phyloP scores from a whole-genome alignment of 2,113 vertebrate species.

The Rhadina sibilatrix region DNA sequence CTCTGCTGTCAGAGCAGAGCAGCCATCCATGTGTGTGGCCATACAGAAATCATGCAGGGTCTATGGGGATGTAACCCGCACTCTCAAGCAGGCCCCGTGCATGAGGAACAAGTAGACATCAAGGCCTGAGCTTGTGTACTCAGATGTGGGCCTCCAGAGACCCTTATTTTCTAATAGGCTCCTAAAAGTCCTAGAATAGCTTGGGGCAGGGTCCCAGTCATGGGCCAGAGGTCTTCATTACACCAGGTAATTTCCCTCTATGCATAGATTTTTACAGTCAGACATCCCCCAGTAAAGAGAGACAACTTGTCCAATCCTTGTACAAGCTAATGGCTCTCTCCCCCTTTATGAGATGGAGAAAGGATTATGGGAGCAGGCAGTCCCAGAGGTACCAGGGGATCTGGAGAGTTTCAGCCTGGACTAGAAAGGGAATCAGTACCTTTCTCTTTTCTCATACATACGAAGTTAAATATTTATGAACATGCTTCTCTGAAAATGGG shows the following conservation, averaged over 20 bases:
- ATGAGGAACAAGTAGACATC: background rate
- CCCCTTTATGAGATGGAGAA: background rate
- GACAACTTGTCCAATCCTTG: background rate
- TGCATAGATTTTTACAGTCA: background rate
- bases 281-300: background rate
- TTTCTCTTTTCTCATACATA: background rate
- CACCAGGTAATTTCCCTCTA: background rate
- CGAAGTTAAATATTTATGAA: slow-evolving; percentile 41
- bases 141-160: background rate
- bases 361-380: background rate
- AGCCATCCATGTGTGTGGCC: background rate
- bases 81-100: background rate
- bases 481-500: background rate
- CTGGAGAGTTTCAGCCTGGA: background rate
- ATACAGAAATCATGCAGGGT: background rate
- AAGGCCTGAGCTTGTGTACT: background rate
- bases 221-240: background rate
- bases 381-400: background rate
- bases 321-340: background rate
- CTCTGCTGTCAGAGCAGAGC: background rate
- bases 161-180: background rate
- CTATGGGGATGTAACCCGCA: slow-evolving; percentile 38
- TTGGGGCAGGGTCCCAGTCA: background rate
- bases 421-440: background rate
- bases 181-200: background rate